Base-by-base conservation (phyloP, 2,113 vertebrate genomes). In the Entosphenus tridentatus region DNA sequence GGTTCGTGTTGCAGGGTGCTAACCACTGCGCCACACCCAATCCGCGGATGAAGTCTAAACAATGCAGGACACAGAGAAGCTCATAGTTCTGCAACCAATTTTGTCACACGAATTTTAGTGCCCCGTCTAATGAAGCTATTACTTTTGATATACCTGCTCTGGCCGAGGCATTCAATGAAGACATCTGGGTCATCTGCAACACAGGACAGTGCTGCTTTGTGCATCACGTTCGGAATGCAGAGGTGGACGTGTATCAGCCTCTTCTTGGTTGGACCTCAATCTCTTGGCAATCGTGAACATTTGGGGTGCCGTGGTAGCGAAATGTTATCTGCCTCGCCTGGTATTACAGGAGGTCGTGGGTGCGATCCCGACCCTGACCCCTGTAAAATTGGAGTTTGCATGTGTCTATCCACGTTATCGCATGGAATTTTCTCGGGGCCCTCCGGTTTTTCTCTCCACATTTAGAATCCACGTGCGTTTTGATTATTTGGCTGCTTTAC, bases 161-260 rank as follows among this genome's bases (percentile, higher is more conserved):
- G 7, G 58, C 18, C 8, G 16, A 62, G 58, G 58, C 58, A 62
- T 14, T 14, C 58, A 13, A 62, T 62, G 58, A 62, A 62, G 13
- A 62, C 58, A 62, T 62, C 58, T 62, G 13, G 13, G 16, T 62
- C 58, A 62, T 62, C 58, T 62, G 7, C 58, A 62, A 62, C 58
- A 62, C 58, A 62, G 58, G 16, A 14, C 58, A 62, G 58, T 14
- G 58, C 58, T 62, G 58, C 3, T 62, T 62, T 62, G 58, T 62
- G 58, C 18, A 62, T 13, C 58, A 62, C 18, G 58, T 17, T 62
- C 8, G 13, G 58, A 14, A 17, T 62, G 58, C 18, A 17, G 58
- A 13, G 16, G 16, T 62, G 58, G 8, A 62, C 16, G 58, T 62
- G 58, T 62, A 14, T 17, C 58, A 14, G 58, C 58, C 18, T 62